Evolutionary conservation across 1,140 invertebrate genomes (phyloP), one percentile per base, ranked within the genome.

Genomic region (Zaprionus lachaisei): DNA sequence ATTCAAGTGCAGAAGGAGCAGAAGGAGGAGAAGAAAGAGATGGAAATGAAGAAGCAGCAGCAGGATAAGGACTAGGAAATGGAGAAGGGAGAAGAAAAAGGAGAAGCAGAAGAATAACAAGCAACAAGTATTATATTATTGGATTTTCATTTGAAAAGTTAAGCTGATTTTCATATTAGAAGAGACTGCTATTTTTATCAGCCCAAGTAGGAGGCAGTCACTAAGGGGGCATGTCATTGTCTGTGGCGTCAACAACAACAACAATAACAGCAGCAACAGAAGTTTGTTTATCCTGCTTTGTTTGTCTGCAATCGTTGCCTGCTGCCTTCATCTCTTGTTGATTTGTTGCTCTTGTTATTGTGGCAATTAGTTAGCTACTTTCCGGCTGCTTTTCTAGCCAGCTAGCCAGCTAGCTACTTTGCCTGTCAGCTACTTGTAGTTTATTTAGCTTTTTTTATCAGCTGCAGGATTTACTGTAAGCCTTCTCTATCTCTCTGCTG

Each of bases 81-180:
- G 44, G n/a, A 11, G 44, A 44, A n/a, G 38, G 11, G 1, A n/a
- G 1, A 15, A 15, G 5, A 5, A 17, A 4, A n/a, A n/a, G 5
- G 15, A 44, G 17, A 47, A 6, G 6, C 5, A 47, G n/a, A 2
- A 47, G 5, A 5, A 17, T 9, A 47, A 47, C 0, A 47, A 47
- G 41, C n/a, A 17, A 17, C 41, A 17, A 17, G 41, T 47, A 47
- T 17, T 61, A 61, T 14, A 20, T 44, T 22, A 38, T 38, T 44
- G 12, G 15, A 20, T 44, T 61, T 17, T 20, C 22, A 28, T 55
- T 55, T 55, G 51, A 55, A 54, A 55, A 65, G 51, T 28, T 65
- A 56, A 65, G 63, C 34, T 55, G 63, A 41, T 65, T 65, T 65
- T 34, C 34, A 65, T 65, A 65, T 65, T 56, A 41, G 20, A 14